Conservation (phyloP, 2,113 vertebrate genomes). For the Aphyosemion australe region DNA sequence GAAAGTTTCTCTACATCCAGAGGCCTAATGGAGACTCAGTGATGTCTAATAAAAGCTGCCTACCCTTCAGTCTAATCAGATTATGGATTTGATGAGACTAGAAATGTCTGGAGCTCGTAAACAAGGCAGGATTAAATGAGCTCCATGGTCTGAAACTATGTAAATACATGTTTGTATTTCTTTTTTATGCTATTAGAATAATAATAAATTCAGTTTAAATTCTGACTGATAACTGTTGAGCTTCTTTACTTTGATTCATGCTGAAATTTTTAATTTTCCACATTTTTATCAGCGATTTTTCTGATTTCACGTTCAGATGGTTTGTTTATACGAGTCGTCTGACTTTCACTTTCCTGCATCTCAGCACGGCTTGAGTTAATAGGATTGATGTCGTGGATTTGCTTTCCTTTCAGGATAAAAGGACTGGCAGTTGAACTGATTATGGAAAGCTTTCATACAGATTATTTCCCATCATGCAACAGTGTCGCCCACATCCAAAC, state of each 20-base stretch:
- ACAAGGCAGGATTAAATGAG: slow-evolving; percentile 27
- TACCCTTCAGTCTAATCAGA: slow-evolving; percentile 39
- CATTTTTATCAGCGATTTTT: too few relatives aligned
- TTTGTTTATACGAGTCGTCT: not conserved
- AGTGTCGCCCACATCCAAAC: slow-evolving; percentile 11
- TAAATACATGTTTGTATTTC: slow-evolving; percentile 70
- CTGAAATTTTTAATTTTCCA: not conserved
- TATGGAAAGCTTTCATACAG: slow-evolving; percentile 42
- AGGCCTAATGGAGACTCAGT: slow-evolving; percentile 30
- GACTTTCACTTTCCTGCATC: slow-evolving; percentile 12
- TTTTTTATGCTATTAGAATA: slow-evolving; percentile 53
- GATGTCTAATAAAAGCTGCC: slow-evolving; percentile 44
- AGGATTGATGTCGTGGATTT: slow-evolving; percentile 62
- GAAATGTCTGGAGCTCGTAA: slow-evolving; percentile 24
- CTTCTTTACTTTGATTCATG: not conserved
- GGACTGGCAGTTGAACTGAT: slow-evolving; percentile 58
- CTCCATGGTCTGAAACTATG: slow-evolving; percentile 42
- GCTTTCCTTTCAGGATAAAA: slow-evolving; percentile 7
- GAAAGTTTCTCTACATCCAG: slow-evolving; percentile 23
- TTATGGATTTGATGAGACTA: slow-evolving; percentile 32
- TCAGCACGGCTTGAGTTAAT: slow-evolving; percentile 64
- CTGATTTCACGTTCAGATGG: not conserved
- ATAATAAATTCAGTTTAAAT: slow-evolving; percentile 60
- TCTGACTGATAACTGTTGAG: not conserved
- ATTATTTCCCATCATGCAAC: slow-evolving; percentile 38